Conservation (phyloP, 2,113 vertebrate genomes). For the Prionailurus bengalensis region DNA sequence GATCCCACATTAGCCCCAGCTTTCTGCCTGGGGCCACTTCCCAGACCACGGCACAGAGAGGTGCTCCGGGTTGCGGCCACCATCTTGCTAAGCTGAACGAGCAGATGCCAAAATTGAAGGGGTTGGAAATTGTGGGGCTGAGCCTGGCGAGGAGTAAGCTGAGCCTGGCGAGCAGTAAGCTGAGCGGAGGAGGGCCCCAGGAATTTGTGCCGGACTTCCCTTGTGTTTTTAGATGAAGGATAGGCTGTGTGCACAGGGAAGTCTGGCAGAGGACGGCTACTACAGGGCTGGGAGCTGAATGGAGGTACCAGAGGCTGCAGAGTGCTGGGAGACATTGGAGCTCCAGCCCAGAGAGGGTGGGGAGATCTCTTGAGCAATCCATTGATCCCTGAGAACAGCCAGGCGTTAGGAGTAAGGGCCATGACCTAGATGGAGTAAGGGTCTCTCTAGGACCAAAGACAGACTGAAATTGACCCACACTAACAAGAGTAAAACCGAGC, state of each 20-base stretch:
- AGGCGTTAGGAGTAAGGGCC: background rate
- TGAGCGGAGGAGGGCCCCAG: background rate
- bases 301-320: rapidly evolving
- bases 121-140: background rate
- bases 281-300: background rate
- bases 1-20: background rate
- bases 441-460: background rate
- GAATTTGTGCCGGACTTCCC: rapidly evolving
- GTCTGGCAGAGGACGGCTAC: background rate
- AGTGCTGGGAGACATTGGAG: rapidly evolving
- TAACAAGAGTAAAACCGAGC: background rate
- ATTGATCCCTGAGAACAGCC: background rate
- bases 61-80: background rate
- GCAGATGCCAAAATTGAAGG: background rate
- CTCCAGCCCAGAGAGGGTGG: background rate
- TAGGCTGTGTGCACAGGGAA: background rate
- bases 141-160: background rate
- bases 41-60: background rate
- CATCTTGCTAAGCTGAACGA: background rate
- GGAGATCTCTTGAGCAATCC: background rate
- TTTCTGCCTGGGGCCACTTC: background rate
- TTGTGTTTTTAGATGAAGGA: background rate
- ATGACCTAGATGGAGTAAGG: background rate
- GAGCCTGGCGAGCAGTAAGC: background rate
- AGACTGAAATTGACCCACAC: background rate